A percentile compares a stretch with the other conserved stretches of the same genome.
Conservation (phyloP, 2,113 vertebrate species). For the Rhinopithecus roxellana region DNA sequence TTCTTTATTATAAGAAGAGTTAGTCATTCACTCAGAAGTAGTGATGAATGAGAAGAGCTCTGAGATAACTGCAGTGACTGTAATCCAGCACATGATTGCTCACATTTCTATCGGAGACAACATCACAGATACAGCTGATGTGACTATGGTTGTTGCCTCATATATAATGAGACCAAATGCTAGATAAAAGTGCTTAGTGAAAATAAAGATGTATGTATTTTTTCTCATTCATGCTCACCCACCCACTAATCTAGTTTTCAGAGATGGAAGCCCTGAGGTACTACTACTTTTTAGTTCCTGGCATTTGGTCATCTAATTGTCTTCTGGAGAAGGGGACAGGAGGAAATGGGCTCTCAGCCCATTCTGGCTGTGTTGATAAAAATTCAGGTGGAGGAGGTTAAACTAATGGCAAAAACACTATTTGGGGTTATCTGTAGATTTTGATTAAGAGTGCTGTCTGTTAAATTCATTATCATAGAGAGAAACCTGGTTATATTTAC, state of each 20-base stretch:
- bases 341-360: not conserved
- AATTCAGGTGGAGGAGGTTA: not conserved
- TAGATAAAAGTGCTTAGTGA: not conserved
- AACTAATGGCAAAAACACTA: slow-evolving; percentile 7
- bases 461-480: not conserved
- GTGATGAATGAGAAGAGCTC: not conserved
- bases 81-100: not conserved
- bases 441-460: not conserved
- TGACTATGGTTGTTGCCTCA: not conserved
- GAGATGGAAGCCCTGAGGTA: not conserved
- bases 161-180: not conserved
- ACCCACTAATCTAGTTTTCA: not conserved
- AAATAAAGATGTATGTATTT: not conserved
- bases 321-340: not conserved
- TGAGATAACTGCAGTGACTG: not conserved
- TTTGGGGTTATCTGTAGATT: slow-evolving; percentile 9
- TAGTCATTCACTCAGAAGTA: not conserved
- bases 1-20: not conserved
- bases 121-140: not conserved
- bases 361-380: not conserved
- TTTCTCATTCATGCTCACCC: not conserved
- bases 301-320: not conserved
- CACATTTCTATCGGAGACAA: not conserved
- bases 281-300: not conserved
- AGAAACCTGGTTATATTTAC: not conserved